Conservation (phyloP, 2,888 invertebrate genomes). For the Agrochola circellaris region DNA sequence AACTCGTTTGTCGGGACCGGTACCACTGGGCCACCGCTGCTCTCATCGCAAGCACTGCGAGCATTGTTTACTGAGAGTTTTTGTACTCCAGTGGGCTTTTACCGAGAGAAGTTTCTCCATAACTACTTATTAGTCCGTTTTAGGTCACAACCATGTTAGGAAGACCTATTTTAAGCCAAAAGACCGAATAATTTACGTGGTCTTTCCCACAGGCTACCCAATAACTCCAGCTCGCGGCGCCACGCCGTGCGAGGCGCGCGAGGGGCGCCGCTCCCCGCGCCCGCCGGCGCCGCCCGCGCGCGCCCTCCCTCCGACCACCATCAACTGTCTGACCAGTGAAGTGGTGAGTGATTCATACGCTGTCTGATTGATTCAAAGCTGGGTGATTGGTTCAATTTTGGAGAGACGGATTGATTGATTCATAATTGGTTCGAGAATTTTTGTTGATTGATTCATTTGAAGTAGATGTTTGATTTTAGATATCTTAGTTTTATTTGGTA, state of each 20-base stretch:
- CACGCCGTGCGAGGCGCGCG: constrained; percentile 80
- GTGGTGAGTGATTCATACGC: constrained; percentile 92
- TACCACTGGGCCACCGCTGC: no score
- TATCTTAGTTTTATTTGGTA: not conserved
- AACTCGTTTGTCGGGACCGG: no score
- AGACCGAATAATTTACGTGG: no score
- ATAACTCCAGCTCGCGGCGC: constrained; percentile 87
- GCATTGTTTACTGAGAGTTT: not conserved
- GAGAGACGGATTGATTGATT: constrained; percentile 16
- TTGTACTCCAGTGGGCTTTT: not conserved
- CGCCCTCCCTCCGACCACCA: constrained; percentile 88
- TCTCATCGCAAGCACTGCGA: not conserved
- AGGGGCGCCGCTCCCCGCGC: constrained; percentile 85
- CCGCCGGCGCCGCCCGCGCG: constrained; percentile 85
- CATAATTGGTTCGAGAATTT: not conserved
- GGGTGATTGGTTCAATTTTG: constrained; percentile 22
- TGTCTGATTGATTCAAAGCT: constrained; percentile 1
- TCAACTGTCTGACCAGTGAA: constrained; percentile 96
- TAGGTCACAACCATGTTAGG: no score
- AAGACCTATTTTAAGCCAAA: no score
- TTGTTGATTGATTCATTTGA: not conserved
- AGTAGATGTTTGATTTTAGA: not conserved
- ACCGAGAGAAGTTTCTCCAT: not conserved
- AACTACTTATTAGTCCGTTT: no score
- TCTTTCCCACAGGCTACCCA: constrained; percentile 81